phyloP scores from a whole-genome alignment of 2,113 vertebrate species.

The Lucifuga dentata region DNA sequence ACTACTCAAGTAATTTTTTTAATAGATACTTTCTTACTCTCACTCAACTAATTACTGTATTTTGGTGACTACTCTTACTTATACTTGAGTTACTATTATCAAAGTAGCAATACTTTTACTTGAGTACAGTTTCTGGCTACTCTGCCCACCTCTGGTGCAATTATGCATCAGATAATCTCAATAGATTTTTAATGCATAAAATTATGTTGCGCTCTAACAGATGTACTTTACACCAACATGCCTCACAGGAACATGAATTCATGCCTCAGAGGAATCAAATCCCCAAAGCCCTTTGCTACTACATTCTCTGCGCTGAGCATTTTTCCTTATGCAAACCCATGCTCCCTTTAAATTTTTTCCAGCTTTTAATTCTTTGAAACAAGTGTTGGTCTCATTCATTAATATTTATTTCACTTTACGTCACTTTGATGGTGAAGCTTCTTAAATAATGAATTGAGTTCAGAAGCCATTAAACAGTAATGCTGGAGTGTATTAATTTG shows the following conservation, averaged over 20 bases:
- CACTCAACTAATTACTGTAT: too few species aligned
- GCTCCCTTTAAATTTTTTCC: conserved; percentile 60
- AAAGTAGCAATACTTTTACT: too few species aligned
- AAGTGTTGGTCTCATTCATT: conserved; percentile 67
- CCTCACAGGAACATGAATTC: conserved; percentile 16
- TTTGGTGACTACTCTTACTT: too few species aligned
- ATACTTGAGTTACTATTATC: too few species aligned
- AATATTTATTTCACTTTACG: conserved; percentile 75
- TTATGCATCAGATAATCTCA: conserved; percentile 6
- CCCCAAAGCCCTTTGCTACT: conserved; percentile 1
- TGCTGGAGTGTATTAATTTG: conserved; percentile 62
- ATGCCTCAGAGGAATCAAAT: conserved; percentile 16
- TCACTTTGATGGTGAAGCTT: conserved; percentile 67
- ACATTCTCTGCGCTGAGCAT: conserved; percentile 9
- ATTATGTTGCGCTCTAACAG: conserved; percentile 20
- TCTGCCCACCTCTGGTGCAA: too few species aligned
- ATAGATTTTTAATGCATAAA: conserved; percentile 18
- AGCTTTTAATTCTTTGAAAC: conserved; percentile 62
- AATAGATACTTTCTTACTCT: too few species aligned
- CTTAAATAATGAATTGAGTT: conserved; percentile 78
- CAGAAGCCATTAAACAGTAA: conserved; percentile 75
- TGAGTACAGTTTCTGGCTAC: too few species aligned
- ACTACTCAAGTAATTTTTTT: too few species aligned
- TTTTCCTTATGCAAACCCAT: conserved; percentile 35
- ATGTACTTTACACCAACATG: conserved; percentile 29